Base-by-base conservation (phyloP, 2,888 invertebrate genomes). In the Torymus texanus region DNA sequence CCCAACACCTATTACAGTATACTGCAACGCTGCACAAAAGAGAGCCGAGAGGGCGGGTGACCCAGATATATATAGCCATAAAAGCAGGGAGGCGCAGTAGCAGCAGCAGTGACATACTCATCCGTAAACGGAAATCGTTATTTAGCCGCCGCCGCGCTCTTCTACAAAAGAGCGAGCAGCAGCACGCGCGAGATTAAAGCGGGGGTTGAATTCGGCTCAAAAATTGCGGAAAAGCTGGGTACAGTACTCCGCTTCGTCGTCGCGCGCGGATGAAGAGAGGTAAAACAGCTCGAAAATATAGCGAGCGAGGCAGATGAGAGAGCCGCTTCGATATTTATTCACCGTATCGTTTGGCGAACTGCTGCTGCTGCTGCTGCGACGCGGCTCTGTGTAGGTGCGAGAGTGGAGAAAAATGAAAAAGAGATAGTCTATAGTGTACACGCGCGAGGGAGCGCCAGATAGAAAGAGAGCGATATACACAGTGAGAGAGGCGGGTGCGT, bases 241-340 rank as follows among this genome's bases (percentile, higher is more conserved):
- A 21, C 21, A 18, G 21, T 51, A 21, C 62, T 61, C 14, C 21
- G n/a, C 53, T 41, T 13, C 1, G 18, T 62, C 67, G 63, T 56
- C 2, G n/a, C 53, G 75, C 13, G 51, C 55, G 18, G 29, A 65
- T 65, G 16, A 65, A 65, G 50, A 50, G 65, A 65, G 50, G 65
- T 65, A 50, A 41, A 65, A 51, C 50, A 65, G 16, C 51, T 50
- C 50, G 24, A 70, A 76, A 76, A 63, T 70, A 55, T 62, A 59
- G 41, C 2, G n/a, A 41, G 10, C 29, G 50, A 56, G 53, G 51
- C 18, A 24, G n/a, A 14, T 16, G 58, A 21, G 2, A 12, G 56
- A 70, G 58, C 8, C 41, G 41, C 41, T 41, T 67, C 80, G 76
- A 80, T 80, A 80, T 76, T 80, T 80, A 76, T 80, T 80, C 76